A percentile compares a stretch with the other conserved stretches of the same genome.
Evolutionary conservation across 1,140 invertebrate genomes (phyloP).

Genomic region (Drosophila santomea): DNA sequence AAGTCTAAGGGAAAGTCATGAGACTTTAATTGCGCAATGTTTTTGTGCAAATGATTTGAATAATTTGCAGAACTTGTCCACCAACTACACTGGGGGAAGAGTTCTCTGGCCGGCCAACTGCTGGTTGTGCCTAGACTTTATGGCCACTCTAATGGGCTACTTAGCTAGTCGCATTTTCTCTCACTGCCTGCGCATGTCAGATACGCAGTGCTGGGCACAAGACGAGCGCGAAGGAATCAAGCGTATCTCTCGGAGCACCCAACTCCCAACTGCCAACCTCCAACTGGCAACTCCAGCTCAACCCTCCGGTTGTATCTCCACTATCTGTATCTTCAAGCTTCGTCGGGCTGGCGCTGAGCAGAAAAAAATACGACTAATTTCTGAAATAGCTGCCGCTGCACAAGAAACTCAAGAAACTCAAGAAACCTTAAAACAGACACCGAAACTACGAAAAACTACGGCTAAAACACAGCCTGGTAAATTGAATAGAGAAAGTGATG

Average conservation of each 20-base stretch:
- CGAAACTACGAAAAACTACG: constrained; percentile 35
- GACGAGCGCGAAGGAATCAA: constrained; percentile 73
- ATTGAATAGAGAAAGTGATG: constrained; percentile 78
- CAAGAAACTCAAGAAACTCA: constrained; percentile 7
- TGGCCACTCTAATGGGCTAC: not conserved
- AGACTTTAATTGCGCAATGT: constrained; percentile 54
- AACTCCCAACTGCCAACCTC: constrained; percentile 10
- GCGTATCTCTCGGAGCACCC: constrained; percentile 62
- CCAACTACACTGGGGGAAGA: constrained; percentile 22
- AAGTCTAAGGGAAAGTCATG: constrained; percentile 39
- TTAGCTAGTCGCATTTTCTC: constrained; percentile 4
- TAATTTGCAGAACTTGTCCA: constrained; percentile 53
- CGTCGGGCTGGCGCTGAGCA: constrained; percentile 23
- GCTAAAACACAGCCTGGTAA: constrained; percentile 52
- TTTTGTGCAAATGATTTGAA: constrained; percentile 47
- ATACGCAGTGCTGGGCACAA: constrained; percentile 79
- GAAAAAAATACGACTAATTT: constrained; percentile 69
- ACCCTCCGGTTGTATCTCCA: constrained; percentile 46
- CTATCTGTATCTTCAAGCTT: constrained; percentile 72
- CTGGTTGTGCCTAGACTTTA: not conserved
- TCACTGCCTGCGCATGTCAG: constrained; percentile 63
- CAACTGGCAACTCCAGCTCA: constrained; percentile 13
- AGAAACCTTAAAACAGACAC: constrained; percentile 51
- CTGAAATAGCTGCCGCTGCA: constrained; percentile 63
- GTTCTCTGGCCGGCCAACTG: not conserved